These are phyloP conservation scores for Nomada ruficornis DNA, from an alignment of 2,888 invertebrate genomes.

Conservation along the genomic window DNA sequence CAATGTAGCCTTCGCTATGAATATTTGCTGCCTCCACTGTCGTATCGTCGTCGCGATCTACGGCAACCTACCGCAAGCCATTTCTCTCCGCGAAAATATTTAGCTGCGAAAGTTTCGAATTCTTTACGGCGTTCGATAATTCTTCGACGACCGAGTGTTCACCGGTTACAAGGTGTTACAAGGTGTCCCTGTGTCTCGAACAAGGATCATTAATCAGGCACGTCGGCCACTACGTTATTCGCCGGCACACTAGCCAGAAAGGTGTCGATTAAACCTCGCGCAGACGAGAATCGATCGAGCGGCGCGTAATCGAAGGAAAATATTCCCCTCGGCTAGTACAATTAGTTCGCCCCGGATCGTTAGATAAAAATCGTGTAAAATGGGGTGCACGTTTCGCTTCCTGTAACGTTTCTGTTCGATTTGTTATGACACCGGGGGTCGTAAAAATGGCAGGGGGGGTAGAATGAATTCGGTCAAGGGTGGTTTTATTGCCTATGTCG, in stretches of 20 bases:
- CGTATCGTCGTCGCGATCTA: not conserved
- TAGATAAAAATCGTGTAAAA: not conserved
- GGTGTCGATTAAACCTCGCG: constrained; percentile 7
- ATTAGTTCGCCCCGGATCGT: not conserved
- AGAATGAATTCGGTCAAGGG: constrained; percentile 45
- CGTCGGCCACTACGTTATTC: constrained; percentile 39
- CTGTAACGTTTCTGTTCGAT: constrained; percentile 15
- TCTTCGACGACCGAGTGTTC: not conserved
- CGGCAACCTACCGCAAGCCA: not conserved
- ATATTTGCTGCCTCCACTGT: constrained; percentile 1
- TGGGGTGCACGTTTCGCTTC: not conserved
- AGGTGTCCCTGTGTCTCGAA: constrained; percentile 5
- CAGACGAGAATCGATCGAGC: constrained; percentile 28
- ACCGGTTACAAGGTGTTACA: constrained; percentile 22
- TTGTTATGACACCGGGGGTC: constrained; percentile 7
- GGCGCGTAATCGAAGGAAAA: constrained; percentile 1
- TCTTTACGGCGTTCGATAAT: not conserved
- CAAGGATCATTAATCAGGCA: constrained; percentile 34
- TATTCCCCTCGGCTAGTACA: not conserved
- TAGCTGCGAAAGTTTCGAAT: constrained; percentile 5
- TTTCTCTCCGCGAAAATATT: not conserved
- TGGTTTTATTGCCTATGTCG: constrained; percentile 41
- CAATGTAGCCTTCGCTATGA: constrained; percentile 1
- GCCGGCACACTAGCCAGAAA: constrained; percentile 6
- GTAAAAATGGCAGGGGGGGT: not conserved